Conservation (phyloP, 2,888 invertebrate genomes). For the Drosophila setosimentum region DNA sequence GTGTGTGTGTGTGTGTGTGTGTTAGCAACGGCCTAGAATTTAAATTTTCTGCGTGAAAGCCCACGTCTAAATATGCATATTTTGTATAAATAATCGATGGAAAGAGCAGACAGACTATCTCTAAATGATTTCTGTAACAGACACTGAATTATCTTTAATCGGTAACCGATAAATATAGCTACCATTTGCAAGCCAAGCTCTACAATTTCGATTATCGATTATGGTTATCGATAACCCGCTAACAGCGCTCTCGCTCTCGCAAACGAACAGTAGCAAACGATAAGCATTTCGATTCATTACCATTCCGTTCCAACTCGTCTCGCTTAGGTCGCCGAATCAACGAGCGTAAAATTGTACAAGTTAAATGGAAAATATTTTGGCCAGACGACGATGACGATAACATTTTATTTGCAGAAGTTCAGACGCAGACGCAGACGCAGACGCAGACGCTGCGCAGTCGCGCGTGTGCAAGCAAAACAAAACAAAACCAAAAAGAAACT, state of each 20-base stretch:
- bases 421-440: conserved; percentile 5
- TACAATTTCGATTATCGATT: no score
- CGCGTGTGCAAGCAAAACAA: conserved; percentile 52
- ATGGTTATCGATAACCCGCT: conserved; percentile 33
- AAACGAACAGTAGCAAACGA: conserved; percentile 1
- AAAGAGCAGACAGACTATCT: neutral
- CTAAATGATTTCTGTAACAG: neutral
- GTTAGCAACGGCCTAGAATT: conserved; percentile 60
- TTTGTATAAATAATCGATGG: neutral
- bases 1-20: neutral
- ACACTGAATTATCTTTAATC: neutral
- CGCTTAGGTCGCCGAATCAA: conserved; percentile 39
- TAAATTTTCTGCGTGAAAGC: conserved; percentile 51
- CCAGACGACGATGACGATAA: conserved; percentile 35
- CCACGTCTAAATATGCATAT: conserved; percentile 16
- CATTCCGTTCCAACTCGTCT: conserved; percentile 42
- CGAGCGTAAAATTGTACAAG: conserved; percentile 71
- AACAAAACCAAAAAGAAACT: conserved; percentile 20
- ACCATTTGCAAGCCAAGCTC: no score
- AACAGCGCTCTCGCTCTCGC: neutral
- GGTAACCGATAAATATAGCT: neutral
- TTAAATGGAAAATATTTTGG: conserved; percentile 54
- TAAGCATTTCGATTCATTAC: conserved; percentile 32
- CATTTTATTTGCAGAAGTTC: conserved; percentile 11
- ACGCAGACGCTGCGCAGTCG: conserved; percentile 62